These are phyloP conservation scores for Crenuchus spilurus DNA, from an alignment of 2,797 vertebrate species.

Conservation along the genomic window DNA sequence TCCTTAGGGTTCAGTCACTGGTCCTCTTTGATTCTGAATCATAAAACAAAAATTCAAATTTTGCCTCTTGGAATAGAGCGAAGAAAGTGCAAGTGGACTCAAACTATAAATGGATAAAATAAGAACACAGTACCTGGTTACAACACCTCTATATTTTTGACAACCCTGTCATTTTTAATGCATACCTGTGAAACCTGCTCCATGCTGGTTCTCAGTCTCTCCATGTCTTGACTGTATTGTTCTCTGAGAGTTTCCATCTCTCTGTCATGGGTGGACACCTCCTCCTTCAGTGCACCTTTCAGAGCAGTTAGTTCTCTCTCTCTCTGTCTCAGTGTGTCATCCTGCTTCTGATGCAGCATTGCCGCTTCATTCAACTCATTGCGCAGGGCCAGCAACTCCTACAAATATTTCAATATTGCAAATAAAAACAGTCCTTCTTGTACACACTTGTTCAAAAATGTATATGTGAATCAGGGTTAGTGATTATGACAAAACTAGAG, in stretches of 20 bases:
- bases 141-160: no score
- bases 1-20: no score
- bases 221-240: conserved; percentile 87
- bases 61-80: no score
- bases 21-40: no score
- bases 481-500: no score
- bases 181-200: conserved; percentile 88
- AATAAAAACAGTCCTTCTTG: not conserved
- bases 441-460: no score
- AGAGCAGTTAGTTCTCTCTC: conserved; percentile 91
- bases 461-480: no score
- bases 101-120: no score
- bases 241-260: conserved; percentile 86
- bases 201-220: conserved; percentile 87
- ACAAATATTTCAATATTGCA: conserved; percentile 31
- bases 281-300: conserved; percentile 92
- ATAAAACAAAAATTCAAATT: no score
- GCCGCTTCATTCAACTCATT: conserved; percentile 81
- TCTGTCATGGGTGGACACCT: conserved; percentile 88
- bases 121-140: no score
- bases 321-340: conserved; percentile 84
- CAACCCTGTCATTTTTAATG: no score
- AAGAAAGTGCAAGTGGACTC: no score
- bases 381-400: conserved; percentile 84
- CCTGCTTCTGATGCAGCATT: conserved; percentile 79